phyloP scores from a whole-genome alignment of 1,140 invertebrate species.

The Maconellicoccus hirsutus region DNA sequence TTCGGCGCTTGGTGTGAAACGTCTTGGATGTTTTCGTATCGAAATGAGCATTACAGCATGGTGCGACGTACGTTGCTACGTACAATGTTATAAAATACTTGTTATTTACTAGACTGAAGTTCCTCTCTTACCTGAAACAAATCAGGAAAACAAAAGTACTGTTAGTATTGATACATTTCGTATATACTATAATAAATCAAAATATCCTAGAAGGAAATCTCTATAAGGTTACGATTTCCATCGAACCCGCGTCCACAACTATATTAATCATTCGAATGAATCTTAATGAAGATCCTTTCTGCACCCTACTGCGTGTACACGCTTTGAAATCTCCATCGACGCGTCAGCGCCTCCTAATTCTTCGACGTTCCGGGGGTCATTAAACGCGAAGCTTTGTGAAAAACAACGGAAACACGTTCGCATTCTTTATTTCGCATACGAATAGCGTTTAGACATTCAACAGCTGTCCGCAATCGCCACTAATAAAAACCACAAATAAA shows the following conservation, averaged over 20 bases:
- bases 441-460: background rate
- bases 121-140: slow-evolving; percentile 3
- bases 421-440: slow-evolving; percentile 4
- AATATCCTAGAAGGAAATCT: too few species aligned
- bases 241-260: background rate
- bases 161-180: too few species aligned
- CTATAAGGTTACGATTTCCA: too few species aligned
- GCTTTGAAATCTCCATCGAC: background rate
- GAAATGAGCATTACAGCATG: too few species aligned
- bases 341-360: too few species aligned
- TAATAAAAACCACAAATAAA: background rate
- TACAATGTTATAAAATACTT: background rate
- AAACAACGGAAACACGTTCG: slow-evolving; percentile 6
- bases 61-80: too few species aligned
- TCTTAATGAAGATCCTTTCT: background rate
- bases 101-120: background rate
- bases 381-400: background rate
- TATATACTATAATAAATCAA: too few species aligned
- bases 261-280: background rate
- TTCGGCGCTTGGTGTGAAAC: background rate
- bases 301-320: background rate
- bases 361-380: background rate
- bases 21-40: too few species aligned
- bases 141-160: background rate
- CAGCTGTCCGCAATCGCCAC: background rate